A percentile compares a stretch with the other conserved stretches of the same genome.
Conservation (phyloP, 2,888 invertebrate genomes). For the Scrobipalpa atriplicella region DNA sequence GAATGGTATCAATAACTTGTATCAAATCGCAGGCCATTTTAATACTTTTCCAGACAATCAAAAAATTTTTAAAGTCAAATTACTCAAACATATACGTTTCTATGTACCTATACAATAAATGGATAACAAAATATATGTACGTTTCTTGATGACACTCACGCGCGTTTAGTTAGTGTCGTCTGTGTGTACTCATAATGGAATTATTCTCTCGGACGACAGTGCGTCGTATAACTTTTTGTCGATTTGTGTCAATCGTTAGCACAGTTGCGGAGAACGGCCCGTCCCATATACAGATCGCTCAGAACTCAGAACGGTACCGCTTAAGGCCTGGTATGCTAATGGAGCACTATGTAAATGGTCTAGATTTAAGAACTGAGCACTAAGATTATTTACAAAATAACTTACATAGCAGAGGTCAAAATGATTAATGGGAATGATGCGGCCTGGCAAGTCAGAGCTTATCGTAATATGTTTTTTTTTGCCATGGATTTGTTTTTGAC, state of each 20-base stretch:
- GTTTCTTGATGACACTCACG: neutral
- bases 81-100: too few species aligned
- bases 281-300: constrained; percentile 12
- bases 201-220: neutral
- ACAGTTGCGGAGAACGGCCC: neutral
- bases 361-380: neutral
- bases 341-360: constrained; percentile 2
- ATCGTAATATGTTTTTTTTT: too few species aligned
- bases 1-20: too few species aligned
- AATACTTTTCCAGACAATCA: too few species aligned
- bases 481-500: too few species aligned
- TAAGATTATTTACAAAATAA: neutral
- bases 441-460: too few species aligned
- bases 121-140: neutral
- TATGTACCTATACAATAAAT: neutral
- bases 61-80: neutral
- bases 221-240: constrained; percentile 14
- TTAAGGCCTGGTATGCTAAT: constrained; percentile 10
- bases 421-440: neutral
- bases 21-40: too few species aligned
- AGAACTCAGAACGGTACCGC: constrained; percentile 9
- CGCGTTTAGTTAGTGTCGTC: neutral
- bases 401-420: neutral
- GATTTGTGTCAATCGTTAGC: constrained; percentile 16
- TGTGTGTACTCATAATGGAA: neutral